These are phyloP conservation scores for Nemurella pictetii DNA, from an alignment of 2,888 invertebrate genomes.

Conservation along the genomic window DNA sequence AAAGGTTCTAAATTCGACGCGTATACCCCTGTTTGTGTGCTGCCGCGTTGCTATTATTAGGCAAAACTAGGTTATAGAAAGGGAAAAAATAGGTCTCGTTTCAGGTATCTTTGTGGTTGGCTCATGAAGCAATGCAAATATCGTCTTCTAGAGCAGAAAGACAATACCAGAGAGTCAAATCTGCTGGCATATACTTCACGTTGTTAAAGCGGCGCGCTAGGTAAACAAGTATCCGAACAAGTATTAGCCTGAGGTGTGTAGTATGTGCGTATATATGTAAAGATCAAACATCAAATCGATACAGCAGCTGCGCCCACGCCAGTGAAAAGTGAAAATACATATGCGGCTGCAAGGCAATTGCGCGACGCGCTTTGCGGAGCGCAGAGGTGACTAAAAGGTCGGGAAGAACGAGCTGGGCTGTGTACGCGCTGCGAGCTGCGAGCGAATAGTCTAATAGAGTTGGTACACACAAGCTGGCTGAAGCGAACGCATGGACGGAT, in stretches of 20 bases:
- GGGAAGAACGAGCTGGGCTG: not conserved
- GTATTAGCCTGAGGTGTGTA: not conserved
- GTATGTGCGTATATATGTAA: too few relatives aligned
- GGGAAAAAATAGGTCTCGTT: not conserved
- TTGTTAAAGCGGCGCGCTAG: not conserved
- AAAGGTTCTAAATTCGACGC: not conserved
- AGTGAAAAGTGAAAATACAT: not conserved
- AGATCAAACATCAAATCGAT: not conserved
- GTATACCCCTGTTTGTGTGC: not conserved
- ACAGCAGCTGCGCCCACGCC: not conserved
- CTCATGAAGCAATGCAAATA: not conserved
- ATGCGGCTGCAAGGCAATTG: not conserved
- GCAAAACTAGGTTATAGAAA: not conserved
- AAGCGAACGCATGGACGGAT: too few relatives aligned
- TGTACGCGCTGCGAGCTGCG: too few relatives aligned
- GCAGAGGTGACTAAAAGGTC: not conserved
- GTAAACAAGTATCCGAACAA: not conserved
- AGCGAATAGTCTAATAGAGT: too few relatives aligned
- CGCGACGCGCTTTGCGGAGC: not conserved
- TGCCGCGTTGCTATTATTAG: not conserved
- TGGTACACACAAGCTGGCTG: too few relatives aligned
- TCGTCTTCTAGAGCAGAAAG: not conserved
- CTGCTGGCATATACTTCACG: too few relatives aligned
- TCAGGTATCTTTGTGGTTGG: not conserved
- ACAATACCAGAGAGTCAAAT: not conserved